Base-by-base conservation (phyloP, 37 sponge, comb jelly and placozoan species). In the Oscarella lobularis region DNA sequence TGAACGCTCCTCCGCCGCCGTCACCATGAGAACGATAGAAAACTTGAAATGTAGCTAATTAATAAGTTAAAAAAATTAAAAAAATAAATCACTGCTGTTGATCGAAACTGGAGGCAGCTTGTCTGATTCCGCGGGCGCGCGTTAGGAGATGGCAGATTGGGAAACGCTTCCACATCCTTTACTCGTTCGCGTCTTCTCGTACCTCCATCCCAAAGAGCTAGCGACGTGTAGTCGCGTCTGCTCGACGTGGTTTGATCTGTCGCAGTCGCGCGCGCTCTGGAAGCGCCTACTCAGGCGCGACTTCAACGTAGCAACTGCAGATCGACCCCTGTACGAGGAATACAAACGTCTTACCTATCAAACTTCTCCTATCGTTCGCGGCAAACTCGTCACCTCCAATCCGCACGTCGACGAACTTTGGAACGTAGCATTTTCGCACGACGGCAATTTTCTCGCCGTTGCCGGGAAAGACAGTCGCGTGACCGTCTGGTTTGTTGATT, bases 341-440 rank as follows among this genome's bases (percentile, higher is more conserved):
- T 48, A 48, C 60, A 48, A 20, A 48, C 60, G 60, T 48, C 60
- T 48, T 48, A 20, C 60, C n/a, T n/a, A n/a, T n/a, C n/a, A n/a
- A n/a, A n/a, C n/a, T n/a, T n/a, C n/a, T n/a, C n/a, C n/a, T n/a
- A n/a, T n/a, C n/a, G n/a, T n/a, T n/a, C n/a, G n/a, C n/a, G n/a
- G n/a, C n/a, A n/a, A n/a, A n/a, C n/a, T n/a, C n/a, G n/a, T n/a
- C n/a, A n/a, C n/a, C n/a, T n/a, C n/a, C n/a, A n/a, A n/a, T n/a
- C n/a, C n/a, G n/a, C n/a, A n/a, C 20, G 60, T 48, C 14, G 20
- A 27, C 9, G 9, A 48, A 20, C 14, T 48, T 27, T 48, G 60
- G 60, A 9, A 48, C 20, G 60, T 48, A 20, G 60, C 14, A 27
- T 48, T 48, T 20, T 48, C 60, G 14, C 60, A 48, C 20, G 60